Evolutionary conservation across 1,140 invertebrate genomes (phyloP), one percentile per base, ranked within the genome.

Genomic region (Diorhabda elongata): DNA sequence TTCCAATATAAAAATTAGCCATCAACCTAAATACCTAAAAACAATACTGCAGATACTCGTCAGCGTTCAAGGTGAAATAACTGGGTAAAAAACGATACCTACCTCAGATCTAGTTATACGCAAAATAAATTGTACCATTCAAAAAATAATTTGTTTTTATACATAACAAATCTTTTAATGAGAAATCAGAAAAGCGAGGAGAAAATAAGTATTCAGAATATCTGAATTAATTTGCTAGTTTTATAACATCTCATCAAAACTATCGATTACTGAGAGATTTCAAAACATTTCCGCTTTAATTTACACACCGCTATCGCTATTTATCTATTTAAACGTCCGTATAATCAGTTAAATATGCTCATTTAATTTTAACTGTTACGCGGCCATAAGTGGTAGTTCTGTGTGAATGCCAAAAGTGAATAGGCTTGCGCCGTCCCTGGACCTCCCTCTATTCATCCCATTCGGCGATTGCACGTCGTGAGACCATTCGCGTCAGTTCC

Each of bases 401-500:
- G 26, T 26, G 26, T 26, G 26, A 26, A 26, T 26, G 26, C 26
- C 26, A 26, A 26, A 26, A 26, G 26, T n/a, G 6, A 6, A 52
- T 52, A n/a, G n/a, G 47, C 47, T 52, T 52, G 47, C 47, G 47
- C 47, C 47, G 47, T 52, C 47, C 47, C 42, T 44, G 61, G 58
- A 11, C 58, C n/a, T 59, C 61, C 61, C 61, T 8, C 61, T 44
- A 62, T 62, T 62, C 44, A 42, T 44, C 11, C 11, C 42, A 62
- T 62, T 62, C 61, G 61, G 61, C 44, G 61, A 62, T 44, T 62
- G 61, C 61, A 44, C 5, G 44, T 62, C 61, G 42, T 42, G 11
- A 44, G 44, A 42, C 42, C 42, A 44, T 43, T 62, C 44, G 63
- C 45, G 45, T 64, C 56, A 64, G 63, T 64, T 43, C 63, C 41